Evolutionary conservation across 2,797 vertebrate genomes (phyloP).

Genomic region (Craterocephalus amniculus): DNA sequence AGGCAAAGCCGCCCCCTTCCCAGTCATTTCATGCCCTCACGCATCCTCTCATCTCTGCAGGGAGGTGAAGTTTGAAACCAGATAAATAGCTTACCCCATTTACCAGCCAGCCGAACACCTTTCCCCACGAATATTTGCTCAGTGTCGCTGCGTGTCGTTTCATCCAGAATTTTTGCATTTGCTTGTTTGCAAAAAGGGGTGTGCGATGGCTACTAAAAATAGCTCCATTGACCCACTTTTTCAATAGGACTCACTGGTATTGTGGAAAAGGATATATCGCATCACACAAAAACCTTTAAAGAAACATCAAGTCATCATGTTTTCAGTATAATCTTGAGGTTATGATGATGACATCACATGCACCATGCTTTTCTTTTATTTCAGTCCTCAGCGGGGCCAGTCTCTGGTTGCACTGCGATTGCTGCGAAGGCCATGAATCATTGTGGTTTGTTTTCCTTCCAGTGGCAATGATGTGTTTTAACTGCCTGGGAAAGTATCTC

Average conservation of each 20-base stretch:
- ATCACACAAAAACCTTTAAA: conserved; percentile 54
- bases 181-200: conserved; percentile 73
- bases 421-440: conserved; percentile 10
- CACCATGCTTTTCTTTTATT: conserved; percentile 31
- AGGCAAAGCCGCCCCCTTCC: conserved; percentile 52
- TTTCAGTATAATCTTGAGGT: conserved; percentile 38
- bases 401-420: conserved; percentile 19
- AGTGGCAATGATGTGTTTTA: conserved; percentile 15
- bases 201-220: conserved; percentile 80
- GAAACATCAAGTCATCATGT: conserved; percentile 45
- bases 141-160: conserved; percentile 61
- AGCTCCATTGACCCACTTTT: conserved; percentile 82
- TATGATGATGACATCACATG: conserved; percentile 34
- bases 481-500: conserved; percentile 14
- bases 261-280: conserved; percentile 69
- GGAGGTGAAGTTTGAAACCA: conserved; percentile 78
- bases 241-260: conserved; percentile 69
- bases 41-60: conserved; percentile 71
- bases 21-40: conserved; percentile 67
- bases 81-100: conserved; percentile 78
- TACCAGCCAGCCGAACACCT: conserved; percentile 71
- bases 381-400: conserved; percentile 1
- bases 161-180: conserved; percentile 70
- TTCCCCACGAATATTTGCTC: conserved; percentile 69
- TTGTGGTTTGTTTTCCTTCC: conserved; percentile 5